phyloP scores from a whole-genome alignment of 1,140 invertebrate species.

The Bombus superbus region DNA sequence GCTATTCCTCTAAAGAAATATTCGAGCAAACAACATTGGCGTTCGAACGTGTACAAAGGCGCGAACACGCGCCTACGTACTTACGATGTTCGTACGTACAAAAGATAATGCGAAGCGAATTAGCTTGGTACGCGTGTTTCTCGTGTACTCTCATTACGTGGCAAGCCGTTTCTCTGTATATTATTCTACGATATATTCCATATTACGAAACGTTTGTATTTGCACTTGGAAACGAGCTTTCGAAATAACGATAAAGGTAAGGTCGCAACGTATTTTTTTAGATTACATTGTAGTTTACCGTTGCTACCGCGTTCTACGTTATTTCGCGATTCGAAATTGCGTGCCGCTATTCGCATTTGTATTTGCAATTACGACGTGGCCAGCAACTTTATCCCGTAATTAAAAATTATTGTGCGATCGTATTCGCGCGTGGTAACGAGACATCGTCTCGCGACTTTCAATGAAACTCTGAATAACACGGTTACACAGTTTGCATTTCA shows the following conservation, averaged over 20 bases:
- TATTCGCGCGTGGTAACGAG: background rate
- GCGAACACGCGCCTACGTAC: background rate
- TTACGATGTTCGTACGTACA: no score
- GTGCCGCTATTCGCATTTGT: background rate
- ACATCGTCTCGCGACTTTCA: background rate
- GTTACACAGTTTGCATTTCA: background rate
- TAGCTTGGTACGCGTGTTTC: background rate
- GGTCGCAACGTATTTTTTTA: slow-evolving; percentile 8
- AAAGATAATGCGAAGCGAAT: background rate
- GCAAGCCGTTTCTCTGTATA: background rate
- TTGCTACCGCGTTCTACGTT: background rate
- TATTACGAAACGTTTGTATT: background rate
- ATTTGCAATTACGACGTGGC: slow-evolving; percentile 9
- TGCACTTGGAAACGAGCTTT: background rate
- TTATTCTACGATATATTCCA: no score
- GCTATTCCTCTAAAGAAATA: background rate
- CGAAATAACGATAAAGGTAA: slow-evolving; percentile 27
- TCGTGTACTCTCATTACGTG: no score
- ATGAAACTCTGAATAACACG: background rate
- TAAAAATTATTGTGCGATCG: slow-evolving; percentile 25
- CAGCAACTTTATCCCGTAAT: slow-evolving; percentile 29
- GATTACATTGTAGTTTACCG: slow-evolving; percentile 1
- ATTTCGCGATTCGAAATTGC: slow-evolving; percentile 32
- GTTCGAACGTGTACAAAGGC: background rate
- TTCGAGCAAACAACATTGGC: background rate